Percentiles rank a stretch among this genome's conserved stretches.
Evolutionary conservation across 2,797 vertebrate species (phyloP).

Genomic region (Coranthus polyacanthus): DNA sequence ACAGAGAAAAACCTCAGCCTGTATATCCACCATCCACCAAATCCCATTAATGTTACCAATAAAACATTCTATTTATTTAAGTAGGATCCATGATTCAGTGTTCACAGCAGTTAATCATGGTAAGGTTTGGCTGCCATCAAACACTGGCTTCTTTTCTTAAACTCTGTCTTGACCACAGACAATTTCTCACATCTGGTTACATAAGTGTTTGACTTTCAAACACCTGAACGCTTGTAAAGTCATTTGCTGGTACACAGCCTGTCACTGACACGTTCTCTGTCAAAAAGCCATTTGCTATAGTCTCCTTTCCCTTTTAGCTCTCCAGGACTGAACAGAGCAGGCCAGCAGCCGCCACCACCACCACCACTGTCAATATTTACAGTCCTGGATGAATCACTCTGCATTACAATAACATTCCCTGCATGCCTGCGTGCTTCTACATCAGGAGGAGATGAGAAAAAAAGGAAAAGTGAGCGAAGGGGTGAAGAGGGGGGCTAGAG

Average conservation of each 20-base stretch:
- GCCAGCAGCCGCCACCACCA: slow-evolving; percentile 35
- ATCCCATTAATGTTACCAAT: too few relatives aligned
- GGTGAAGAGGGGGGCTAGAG: slow-evolving; percentile 25
- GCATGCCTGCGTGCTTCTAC: slow-evolving; percentile 72
- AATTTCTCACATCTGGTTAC: slow-evolving; percentile 18
- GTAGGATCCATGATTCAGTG: too few relatives aligned
- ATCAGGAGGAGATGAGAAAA: slow-evolving; percentile 68
- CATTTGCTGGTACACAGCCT: slow-evolving; percentile 3
- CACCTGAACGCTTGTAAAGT: slow-evolving; percentile 3
- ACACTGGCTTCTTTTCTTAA: neutral
- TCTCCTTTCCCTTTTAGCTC: slow-evolving; percentile 20
- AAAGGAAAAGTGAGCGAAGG: slow-evolving; percentile 42
- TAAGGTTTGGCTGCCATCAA: too few relatives aligned
- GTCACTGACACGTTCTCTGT: slow-evolving; percentile 35
- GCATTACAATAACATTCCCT: slow-evolving; percentile 85
- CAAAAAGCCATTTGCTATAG: slow-evolving; percentile 39
- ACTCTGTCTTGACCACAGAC: neutral
- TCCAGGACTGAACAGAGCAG: slow-evolving; percentile 38
- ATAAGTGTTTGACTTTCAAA: slow-evolving; percentile 10
- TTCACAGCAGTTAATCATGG: too few relatives aligned
- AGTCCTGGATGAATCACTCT: slow-evolving; percentile 81
- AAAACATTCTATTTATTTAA: too few relatives aligned
- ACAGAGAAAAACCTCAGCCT: too few relatives aligned
- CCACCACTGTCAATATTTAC: slow-evolving; percentile 83
- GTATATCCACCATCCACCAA: too few relatives aligned